Evolutionary conservation across 2,888 invertebrate species (phyloP).

Genomic region (Idaea aversata): DNA sequence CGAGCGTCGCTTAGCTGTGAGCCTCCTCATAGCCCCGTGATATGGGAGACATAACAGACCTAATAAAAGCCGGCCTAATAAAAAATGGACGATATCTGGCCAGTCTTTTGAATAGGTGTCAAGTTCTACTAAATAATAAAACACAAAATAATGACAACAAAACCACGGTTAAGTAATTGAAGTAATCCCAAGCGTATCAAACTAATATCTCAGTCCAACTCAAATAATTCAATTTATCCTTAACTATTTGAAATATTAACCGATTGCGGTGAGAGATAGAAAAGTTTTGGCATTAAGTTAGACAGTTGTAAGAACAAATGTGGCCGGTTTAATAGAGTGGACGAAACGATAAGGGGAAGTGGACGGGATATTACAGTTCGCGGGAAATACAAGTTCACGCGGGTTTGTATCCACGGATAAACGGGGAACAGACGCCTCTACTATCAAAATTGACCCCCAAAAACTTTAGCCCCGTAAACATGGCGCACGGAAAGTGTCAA

Average conservation of each 20-base stretch:
- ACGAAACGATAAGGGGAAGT: conserved; percentile 18
- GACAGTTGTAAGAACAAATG: conserved; percentile 15
- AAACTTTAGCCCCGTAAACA: too few relatives aligned
- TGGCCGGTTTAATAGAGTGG: conserved; percentile 18
- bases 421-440: not conserved
- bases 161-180: not conserved
- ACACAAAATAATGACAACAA: not conserved
- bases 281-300: conserved; percentile 14
- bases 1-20: too few relatives aligned
- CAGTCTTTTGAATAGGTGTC: too few relatives aligned
- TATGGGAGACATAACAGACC: too few relatives aligned
- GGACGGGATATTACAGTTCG: conserved; percentile 26
- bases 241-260: not conserved
- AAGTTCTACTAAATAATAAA: not conserved
- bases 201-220: not conserved
- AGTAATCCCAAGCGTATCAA: not conserved
- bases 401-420: not conserved
- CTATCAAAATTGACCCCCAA: too few relatives aligned
- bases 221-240: not conserved
- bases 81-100: not conserved
- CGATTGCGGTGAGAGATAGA: conserved; percentile 14
- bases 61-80: too few relatives aligned
- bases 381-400: not conserved
- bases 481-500: too few relatives aligned
- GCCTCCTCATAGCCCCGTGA: too few relatives aligned